phyloP scores from a whole-genome alignment of 2,888 invertebrate species.

The Brenthis ino region DNA sequence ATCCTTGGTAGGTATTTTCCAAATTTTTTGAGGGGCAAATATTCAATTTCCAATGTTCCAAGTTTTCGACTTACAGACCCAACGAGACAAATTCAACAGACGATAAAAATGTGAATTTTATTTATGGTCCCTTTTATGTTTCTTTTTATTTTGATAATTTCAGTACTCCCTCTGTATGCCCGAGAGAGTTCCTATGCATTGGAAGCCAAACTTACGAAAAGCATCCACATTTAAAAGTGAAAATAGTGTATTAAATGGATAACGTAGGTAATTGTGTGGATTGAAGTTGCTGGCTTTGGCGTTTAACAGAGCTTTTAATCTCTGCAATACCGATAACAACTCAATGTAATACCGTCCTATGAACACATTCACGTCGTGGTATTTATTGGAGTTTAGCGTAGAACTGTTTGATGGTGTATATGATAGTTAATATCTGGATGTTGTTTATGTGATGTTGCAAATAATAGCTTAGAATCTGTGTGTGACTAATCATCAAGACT shows the following conservation, averaged over 20 bases:
- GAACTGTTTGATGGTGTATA: constrained; percentile 76
- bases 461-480: constrained; percentile 73
- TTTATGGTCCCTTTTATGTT: constrained; percentile 54
- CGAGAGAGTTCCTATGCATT: constrained; percentile 81
- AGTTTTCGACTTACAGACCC: constrained; percentile 10
- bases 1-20: constrained; percentile 1
- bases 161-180: constrained; percentile 83
- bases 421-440: constrained; percentile 76
- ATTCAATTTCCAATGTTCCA: background rate
- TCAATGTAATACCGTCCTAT: constrained; percentile 29
- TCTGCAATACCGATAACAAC: constrained; percentile 43
- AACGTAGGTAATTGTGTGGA: constrained; percentile 69
- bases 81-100: constrained; percentile 25
- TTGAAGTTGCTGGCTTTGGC: constrained; percentile 42
- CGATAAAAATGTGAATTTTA: constrained; percentile 30
- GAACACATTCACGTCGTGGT: constrained; percentile 51
- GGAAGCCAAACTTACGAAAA: constrained; percentile 82
- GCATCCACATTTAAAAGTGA: constrained; percentile 82
- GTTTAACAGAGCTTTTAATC: constrained; percentile 49
- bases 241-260: constrained; percentile 83
- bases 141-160: constrained; percentile 64
- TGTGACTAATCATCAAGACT: constrained; percentile 60
- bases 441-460: constrained; percentile 80
- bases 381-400: constrained; percentile 65
- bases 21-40: constrained; percentile 2